These are phyloP conservation scores for Pristiophorus japonicus DNA, from an alignment of 2,113 vertebrate species.

Conservation along the genomic window DNA sequence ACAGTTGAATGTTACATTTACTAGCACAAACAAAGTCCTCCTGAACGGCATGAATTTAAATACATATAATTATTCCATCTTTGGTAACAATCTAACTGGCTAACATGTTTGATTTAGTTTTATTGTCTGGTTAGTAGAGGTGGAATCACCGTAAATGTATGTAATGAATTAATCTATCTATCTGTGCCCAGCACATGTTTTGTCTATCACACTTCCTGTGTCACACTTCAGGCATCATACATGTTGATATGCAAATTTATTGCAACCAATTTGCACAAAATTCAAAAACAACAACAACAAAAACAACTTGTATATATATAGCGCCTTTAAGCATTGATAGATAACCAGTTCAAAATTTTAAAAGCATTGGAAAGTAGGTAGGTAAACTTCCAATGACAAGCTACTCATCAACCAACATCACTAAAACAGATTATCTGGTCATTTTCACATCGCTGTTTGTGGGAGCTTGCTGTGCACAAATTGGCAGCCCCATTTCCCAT, in stretches of 20 bases:
- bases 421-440: not conserved
- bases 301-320: no score
- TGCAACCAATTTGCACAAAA: not conserved
- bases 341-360: not conserved
- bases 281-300: no score
- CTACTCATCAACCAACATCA: not conserved
- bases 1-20: not conserved
- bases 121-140: not conserved
- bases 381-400: not conserved
- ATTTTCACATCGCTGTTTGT: not conserved
- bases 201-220: not conserved
- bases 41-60: not conserved
- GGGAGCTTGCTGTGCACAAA: not conserved
- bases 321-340: no score
- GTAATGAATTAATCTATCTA: not conserved
- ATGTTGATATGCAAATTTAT: not conserved
- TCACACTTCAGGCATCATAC: not conserved
- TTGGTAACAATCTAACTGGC: not conserved
- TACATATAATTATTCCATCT: not conserved
- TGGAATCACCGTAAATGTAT: not conserved
- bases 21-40: not conserved
- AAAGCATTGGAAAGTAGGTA: not conserved
- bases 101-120: not conserved
- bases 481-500: no score
- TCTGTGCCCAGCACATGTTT: not conserved